These are phyloP conservation scores for Chaenodraco wilsoni DNA, from an alignment of 2,797 vertebrate genomes.

Conservation along the genomic window DNA sequence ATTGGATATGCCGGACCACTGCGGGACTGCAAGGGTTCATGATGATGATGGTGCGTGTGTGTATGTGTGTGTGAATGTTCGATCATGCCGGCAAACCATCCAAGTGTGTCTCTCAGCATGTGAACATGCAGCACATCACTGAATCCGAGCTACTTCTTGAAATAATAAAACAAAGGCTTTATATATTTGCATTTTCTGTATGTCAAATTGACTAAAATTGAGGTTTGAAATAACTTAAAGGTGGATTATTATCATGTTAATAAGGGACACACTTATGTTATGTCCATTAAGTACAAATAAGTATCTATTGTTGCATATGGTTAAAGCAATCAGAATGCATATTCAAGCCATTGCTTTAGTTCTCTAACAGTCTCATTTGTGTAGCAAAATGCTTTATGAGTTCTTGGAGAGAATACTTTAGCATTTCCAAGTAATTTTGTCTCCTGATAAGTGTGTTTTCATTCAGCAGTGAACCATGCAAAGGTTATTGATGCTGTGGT, in stretches of 20 bases:
- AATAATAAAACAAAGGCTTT: constrained; percentile 17
- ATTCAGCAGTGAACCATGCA: constrained; percentile 50
- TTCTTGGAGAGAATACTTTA: constrained; percentile 17
- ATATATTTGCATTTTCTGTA: constrained; percentile 3
- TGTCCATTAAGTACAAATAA: background rate
- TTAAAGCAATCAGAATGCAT: constrained; percentile 19
- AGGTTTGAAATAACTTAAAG: background rate
- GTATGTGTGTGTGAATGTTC: constrained; percentile 29
- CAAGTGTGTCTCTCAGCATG: constrained; percentile 48
- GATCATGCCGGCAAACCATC: constrained; percentile 47
- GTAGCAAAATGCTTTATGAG: constrained; percentile 15
- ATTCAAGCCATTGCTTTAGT: constrained; percentile 22
- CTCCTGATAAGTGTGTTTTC: constrained; percentile 46
- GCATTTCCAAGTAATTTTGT: constrained; percentile 34
- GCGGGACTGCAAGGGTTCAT: constrained; percentile 59
- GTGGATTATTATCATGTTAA: background rate
- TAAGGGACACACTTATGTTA: background rate
- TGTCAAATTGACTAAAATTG: constrained; percentile 4
- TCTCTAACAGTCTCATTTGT: constrained; percentile 22
- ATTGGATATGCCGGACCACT: constrained; percentile 54
- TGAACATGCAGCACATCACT: constrained; percentile 52
- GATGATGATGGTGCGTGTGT: constrained; percentile 6
- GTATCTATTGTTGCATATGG: background rate
- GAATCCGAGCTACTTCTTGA: constrained; percentile 42
- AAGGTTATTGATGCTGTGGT: constrained; percentile 65